phyloP scores from a whole-genome alignment of 2,797 vertebrate species.

The Rhinoraja longicauda region DNA sequence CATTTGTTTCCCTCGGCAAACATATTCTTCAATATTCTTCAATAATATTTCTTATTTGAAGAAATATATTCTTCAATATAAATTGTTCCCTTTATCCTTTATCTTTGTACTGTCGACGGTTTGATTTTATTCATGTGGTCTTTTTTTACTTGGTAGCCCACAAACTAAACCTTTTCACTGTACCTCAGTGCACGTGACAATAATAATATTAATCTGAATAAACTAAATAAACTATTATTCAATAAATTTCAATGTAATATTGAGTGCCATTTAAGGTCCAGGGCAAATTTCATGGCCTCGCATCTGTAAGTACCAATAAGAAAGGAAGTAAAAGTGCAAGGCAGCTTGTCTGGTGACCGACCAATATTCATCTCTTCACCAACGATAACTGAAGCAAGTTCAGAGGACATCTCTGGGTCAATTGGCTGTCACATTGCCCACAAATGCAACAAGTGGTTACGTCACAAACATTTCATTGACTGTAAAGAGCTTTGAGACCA shows the following conservation, averaged over 20 bases:
- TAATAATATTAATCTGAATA: no score
- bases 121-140: no score
- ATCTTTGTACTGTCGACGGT: no score
- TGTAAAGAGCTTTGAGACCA: background rate
- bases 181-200: no score
- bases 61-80: no score
- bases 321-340: background rate
- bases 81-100: no score
- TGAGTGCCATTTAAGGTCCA: conserved; percentile 97
- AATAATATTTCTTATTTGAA: no score
- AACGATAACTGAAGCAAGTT: background rate
- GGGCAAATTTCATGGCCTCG: conserved; percentile 97
- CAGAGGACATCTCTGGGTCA: background rate
- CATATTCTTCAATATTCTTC: no score
- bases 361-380: background rate
- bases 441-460: background rate
- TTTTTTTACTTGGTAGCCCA: no score
- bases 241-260: conserved; percentile 43
- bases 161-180: no score
- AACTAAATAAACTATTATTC: no score
- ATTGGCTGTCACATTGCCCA: background rate
- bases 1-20: no score
- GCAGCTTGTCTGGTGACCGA: background rate
- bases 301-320: conserved; percentile 92
- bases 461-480: background rate